Evolutionary conservation across 2,797 vertebrate genomes (phyloP), one percentile per base, ranked within the genome.

Genomic region (Periophthalmus magnuspinnatus): DNA sequence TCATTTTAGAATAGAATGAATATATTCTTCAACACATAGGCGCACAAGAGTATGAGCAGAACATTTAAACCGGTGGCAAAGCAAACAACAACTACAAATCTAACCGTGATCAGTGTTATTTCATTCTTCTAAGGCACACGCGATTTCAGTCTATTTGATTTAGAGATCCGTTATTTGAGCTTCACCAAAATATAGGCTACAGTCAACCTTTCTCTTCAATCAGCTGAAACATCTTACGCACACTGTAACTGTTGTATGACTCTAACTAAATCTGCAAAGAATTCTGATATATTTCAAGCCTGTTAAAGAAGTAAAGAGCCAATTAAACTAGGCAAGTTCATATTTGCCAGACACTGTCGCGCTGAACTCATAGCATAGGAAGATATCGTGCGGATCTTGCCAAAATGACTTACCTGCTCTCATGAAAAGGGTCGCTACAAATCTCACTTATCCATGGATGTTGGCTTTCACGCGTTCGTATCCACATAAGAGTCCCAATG

Each of bases 401-500:
- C 32, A 34, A 10, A 62, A 36, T 62, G 70, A 70, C 87, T 84
- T 76, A 92, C 91, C 88, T 84, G 81, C 59, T 79, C 24, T 88
- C 83, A 84, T 86, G 80, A 86, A 77, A 47, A 78, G 71, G 78
- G 76, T 88, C 68, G 75, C 79, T 83, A 85, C 66, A 71, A 74
- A 65, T 79, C 50, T 65, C 75, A 72, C 78, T 88, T 80, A 89
- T 82, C 82, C 90, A 90, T 91, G 82, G 83, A 89, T 81, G 21
- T 80, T 72, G 48, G 84, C n/a, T 47, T 56, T 4, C 70, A 76
- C 65, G 68, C 68, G 69, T 86, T 73, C 77, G 86, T 86, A 92
- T 92, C 90, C 91, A 90, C 88, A 87, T 87, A 88, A 28, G 77
- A 91, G 84, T 88, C 86, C 62, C 86, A 79, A 62, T 80, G 86